Conservation (phyloP, 2,888 invertebrate genomes). For the Yponomeuta evonymella region DNA sequence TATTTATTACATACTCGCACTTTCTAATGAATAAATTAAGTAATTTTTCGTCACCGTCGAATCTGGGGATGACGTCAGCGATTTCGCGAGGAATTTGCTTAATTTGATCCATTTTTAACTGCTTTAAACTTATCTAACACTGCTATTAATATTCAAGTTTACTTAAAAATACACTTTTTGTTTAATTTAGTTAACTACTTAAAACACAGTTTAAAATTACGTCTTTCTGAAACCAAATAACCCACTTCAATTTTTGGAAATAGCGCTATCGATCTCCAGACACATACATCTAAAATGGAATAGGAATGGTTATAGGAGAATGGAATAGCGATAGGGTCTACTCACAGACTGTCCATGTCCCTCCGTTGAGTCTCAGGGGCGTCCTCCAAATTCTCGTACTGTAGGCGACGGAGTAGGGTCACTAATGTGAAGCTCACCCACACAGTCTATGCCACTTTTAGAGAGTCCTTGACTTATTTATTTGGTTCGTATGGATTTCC, state of each 20-base stretch:
- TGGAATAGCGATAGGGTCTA: too few species aligned
- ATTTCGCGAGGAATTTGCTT: too few species aligned
- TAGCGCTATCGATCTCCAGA: too few species aligned
- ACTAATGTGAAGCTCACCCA: background rate
- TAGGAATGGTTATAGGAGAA: too few species aligned
- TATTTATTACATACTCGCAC: too few species aligned
- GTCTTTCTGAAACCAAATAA: too few species aligned
- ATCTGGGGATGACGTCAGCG: too few species aligned
- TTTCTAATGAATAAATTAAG: too few species aligned
- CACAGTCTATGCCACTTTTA: background rate
- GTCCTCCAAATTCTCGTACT: background rate
- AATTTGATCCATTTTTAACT: background rate
- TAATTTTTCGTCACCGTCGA: too few species aligned
- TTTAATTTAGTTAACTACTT: background rate
- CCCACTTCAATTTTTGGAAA: too few species aligned
- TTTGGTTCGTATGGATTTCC: background rate
- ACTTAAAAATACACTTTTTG: background rate
- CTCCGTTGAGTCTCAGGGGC: background rate
- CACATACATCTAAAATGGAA: too few species aligned
- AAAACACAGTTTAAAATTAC: background rate
- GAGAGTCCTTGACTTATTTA: background rate
- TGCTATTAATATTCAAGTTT: background rate
- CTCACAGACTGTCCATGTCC: background rate
- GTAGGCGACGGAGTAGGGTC: background rate
- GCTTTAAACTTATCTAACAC: background rate